Conservation (phyloP, 2,797 vertebrate species). For the Betta splendens region DNA sequence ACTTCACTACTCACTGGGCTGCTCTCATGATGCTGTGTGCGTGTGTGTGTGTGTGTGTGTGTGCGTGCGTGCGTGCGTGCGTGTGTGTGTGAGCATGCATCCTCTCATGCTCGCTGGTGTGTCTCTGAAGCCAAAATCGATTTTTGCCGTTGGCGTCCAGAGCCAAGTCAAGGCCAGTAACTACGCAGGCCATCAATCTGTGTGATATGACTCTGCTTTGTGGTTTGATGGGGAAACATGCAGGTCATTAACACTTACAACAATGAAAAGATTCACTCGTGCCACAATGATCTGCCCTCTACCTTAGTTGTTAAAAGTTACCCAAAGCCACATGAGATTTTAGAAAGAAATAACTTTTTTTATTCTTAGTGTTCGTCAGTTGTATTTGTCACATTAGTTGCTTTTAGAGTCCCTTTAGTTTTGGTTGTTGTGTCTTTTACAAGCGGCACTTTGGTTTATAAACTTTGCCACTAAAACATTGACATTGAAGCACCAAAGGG, state of each 20-base stretch:
- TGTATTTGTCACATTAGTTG: too few relatives aligned
- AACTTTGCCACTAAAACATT: too few relatives aligned
- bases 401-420: neutral
- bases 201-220: constrained; percentile 19
- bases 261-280: neutral
- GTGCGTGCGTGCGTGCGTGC: constrained; percentile 3
- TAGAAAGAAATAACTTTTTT: neutral
- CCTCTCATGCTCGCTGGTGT: constrained; percentile 10
- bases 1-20: constrained; percentile 31
- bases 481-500: neutral
- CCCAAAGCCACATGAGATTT: constrained; percentile 2
- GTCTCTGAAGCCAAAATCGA: constrained; percentile 32
- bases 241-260: neutral
- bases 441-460: too few relatives aligned
- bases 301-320: neutral
- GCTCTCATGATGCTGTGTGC: constrained; percentile 20
- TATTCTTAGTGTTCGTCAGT: neutral
- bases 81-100: neutral
- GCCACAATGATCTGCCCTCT: constrained; percentile 2
- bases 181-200: constrained; percentile 39
- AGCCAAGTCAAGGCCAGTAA: constrained; percentile 19
- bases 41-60: constrained; percentile 2
- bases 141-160: constrained; percentile 40
- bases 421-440: neutral
- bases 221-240: constrained; percentile 17